Conservation (phyloP, 2,888 invertebrate genomes). For the Chorisops tibialis region DNA sequence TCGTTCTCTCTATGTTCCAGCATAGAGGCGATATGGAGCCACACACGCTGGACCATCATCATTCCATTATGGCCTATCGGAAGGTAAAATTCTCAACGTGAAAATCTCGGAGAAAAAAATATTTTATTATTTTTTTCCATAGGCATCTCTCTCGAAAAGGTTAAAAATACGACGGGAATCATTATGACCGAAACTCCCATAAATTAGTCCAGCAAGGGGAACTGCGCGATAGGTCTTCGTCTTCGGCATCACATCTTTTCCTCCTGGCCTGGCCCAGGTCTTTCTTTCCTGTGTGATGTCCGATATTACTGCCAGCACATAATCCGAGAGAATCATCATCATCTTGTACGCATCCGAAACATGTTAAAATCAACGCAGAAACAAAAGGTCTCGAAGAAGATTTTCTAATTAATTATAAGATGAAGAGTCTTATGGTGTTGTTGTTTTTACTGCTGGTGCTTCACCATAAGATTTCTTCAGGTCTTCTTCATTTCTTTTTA, state of each 20-base stretch:
- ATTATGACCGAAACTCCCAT: slow-evolving; percentile 15
- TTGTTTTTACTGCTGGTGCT: too few relatives aligned
- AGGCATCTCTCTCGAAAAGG: neutral
- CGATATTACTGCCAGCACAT: too few relatives aligned
- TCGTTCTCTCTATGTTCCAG: too few relatives aligned
- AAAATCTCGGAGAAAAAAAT: slow-evolving; percentile 5
- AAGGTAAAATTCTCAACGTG: slow-evolving; percentile 16
- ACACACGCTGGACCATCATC: too few relatives aligned
- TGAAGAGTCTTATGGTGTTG: neutral
- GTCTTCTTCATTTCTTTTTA: too few relatives aligned
- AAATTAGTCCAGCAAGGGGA: slow-evolving; percentile 5
- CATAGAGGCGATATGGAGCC: too few relatives aligned
- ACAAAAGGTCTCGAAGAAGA: slow-evolving; percentile 14
- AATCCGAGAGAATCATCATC: too few relatives aligned
- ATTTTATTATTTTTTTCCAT: slow-evolving; percentile 9
- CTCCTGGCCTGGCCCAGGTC: neutral
- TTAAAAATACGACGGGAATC: slow-evolving; percentile 9
- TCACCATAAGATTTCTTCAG: too few relatives aligned
- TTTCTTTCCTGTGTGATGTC: too few relatives aligned
- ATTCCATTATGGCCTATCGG: too few relatives aligned
- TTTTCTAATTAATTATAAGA: slow-evolving; percentile 16
- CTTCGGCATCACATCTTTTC: slow-evolving; percentile 7
- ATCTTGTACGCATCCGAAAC: too few relatives aligned
- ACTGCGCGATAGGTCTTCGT: neutral
- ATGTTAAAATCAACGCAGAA: neutral